Base-by-base conservation (phyloP, 2,113 vertebrate species). In the Cryptotis parvus region DNA sequence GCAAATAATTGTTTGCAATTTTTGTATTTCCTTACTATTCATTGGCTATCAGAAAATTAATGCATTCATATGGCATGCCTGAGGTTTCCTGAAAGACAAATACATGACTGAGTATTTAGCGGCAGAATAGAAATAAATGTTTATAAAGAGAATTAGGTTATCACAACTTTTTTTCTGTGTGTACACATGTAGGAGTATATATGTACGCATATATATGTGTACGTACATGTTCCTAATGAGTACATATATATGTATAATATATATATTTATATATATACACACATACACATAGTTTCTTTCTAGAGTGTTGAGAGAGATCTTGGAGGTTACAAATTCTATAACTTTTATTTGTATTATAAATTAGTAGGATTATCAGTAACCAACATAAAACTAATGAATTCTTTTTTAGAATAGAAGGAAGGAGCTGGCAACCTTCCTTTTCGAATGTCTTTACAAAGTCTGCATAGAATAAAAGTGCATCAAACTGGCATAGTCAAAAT, bases 61-160 rank as follows among this genome's bases (percentile, higher is more conserved):
- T 69, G 12, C 5, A 39, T 66, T 63, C 37, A 6, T n/a, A 14
- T 55, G 10, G 27, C 27, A 77, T 81, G 20, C 6, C 6, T 70
- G 63, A 27, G 4, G n/a, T 76, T 26, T 87, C 65, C 65, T 90
- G 55, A 88, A 92, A 91, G 61, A 89, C 45, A 84, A 82, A 73
- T 16, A 31, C 16, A 2, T 84, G 55, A 55, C 37, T 26, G 11
- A 41, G 14, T 77, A 4, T 14, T 84, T 91, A 65, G 27, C 35
- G 26, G 22, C 92, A 6, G 78, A 78, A 61, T 35, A 77, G 29
- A 86, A 9, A 37, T 37, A 20, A 27, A 29, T 22, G 41, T 84
- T 66, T 45, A n/a, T n/a, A 63, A 58, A 78, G 27, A 65, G 68
- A 94, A 72, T 41, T 45, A 86, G 10, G 22, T 43, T 74, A 24